Percentiles rank a stretch among this genome's conserved stretches.
Evolutionary conservation across 1,140 invertebrate species (phyloP).

Genomic region (Cotesia vestalis): DNA sequence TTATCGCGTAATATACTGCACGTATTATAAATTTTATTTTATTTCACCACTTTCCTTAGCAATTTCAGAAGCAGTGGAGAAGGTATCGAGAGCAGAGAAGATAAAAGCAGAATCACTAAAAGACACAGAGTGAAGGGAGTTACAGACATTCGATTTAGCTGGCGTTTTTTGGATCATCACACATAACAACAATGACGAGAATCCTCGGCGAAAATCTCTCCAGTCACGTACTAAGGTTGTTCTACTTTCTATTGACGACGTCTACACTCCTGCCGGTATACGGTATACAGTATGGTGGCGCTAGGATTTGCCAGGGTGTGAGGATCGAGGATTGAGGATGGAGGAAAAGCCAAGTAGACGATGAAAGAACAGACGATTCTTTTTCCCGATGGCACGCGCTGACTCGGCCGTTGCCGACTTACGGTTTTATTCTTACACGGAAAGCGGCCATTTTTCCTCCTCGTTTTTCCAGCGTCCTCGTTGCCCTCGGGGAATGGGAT

Average conservation of each 20-base stretch:
- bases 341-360: too few relatives aligned
- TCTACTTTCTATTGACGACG: conserved; percentile 31
- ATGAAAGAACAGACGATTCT: conserved; percentile 23
- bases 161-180: not conserved
- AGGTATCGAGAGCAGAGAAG: too few relatives aligned
- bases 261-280: too few relatives aligned
- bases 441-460: conserved; percentile 26
- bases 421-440: conserved; percentile 12
- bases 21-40: too few relatives aligned
- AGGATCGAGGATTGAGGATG: too few relatives aligned
- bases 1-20: too few relatives aligned
- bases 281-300: too few relatives aligned
- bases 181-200: conserved; percentile 15
- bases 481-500: conserved; percentile 38
- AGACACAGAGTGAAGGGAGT: not conserved
- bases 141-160: too few relatives aligned
- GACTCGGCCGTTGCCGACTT: conserved; percentile 33
- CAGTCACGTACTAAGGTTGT: conserved; percentile 31
- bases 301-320: too few relatives aligned
- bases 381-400: conserved; percentile 31
- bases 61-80: too few relatives aligned
- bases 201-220: conserved; percentile 24
- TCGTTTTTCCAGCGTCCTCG: conserved; percentile 11
- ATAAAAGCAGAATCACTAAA: conserved; percentile 3
- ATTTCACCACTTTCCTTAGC: too few relatives aligned